Percentiles rank a stretch among this genome's conserved stretches.
phyloP scores from a whole-genome alignment of 2,797 vertebrate species.

The Lutjanus argentimaculatus region DNA sequence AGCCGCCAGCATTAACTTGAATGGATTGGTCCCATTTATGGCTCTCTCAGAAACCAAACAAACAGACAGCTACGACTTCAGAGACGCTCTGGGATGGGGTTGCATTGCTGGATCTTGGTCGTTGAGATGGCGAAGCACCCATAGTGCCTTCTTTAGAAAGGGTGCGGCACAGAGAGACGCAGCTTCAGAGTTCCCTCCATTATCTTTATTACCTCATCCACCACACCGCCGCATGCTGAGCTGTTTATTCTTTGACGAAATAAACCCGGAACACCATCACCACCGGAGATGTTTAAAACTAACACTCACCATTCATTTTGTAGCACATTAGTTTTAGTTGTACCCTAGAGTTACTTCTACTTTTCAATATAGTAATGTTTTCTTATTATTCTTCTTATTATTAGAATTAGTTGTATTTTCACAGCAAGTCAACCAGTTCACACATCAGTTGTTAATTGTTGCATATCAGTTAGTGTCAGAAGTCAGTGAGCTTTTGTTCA shows the following conservation, averaged over 20 bases:
- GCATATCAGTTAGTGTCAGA: conserved; percentile 43
- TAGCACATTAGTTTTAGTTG: conserved; percentile 74
- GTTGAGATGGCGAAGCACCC: conserved; percentile 80
- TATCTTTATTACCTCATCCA: conserved; percentile 77
- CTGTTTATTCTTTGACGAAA: conserved; percentile 63
- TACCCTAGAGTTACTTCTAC: conserved; percentile 41
- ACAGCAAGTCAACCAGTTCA: conserved; percentile 29
- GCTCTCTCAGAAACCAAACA: conserved; percentile 52
- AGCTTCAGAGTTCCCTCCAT: conserved; percentile 70
- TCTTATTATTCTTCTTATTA: conserved; percentile 31
- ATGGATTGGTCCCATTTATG: conserved; percentile 14
- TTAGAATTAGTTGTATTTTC: conserved; percentile 53
- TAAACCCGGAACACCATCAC: conserved; percentile 50
- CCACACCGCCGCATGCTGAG: conserved; percentile 67
- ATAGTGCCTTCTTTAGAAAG: conserved; percentile 89
- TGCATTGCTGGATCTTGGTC: conserved; percentile 52
- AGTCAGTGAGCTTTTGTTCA: conserved; percentile 55
- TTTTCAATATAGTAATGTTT: conserved; percentile 43
- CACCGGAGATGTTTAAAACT: conserved; percentile 51
- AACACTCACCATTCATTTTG: conserved; percentile 52
- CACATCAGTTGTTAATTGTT: conserved; percentile 59
- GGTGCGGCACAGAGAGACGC: conserved; percentile 71
- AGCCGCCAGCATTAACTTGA: conserved; percentile 35
- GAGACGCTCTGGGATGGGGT: conserved; percentile 47
- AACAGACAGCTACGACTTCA: conserved; percentile 28